Evolutionary conservation across 2,888 invertebrate genomes (phyloP).

Genomic region (Zygogramma bicolorata): DNA sequence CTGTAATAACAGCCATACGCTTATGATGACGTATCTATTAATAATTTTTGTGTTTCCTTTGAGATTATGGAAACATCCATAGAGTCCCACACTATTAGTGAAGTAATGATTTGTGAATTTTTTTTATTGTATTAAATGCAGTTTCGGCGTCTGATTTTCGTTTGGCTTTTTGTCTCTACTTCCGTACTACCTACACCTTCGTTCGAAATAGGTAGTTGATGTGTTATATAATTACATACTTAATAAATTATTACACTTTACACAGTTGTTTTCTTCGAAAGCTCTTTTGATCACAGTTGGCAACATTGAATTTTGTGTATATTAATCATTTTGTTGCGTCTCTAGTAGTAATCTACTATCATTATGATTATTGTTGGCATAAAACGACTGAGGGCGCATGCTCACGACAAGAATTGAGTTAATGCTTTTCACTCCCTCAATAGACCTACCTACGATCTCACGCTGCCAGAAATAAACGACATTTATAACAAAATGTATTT

Average conservation of each 20-base stretch:
- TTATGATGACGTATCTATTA: background rate
- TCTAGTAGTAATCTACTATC: too few species aligned
- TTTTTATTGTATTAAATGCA: slow-evolving; percentile 30
- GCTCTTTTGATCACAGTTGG: background rate
- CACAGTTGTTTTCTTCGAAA: background rate
- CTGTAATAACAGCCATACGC: slow-evolving; percentile 18
- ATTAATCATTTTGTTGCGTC: too few species aligned
- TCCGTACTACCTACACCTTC: slow-evolving; percentile 54
- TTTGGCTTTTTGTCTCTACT: slow-evolving; percentile 43
- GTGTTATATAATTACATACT: slow-evolving; percentile 62
- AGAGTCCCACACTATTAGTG: background rate
- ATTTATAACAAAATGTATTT: too few species aligned
- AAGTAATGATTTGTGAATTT: background rate
- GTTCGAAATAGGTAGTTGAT: slow-evolving; percentile 54
- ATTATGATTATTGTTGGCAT: too few species aligned
- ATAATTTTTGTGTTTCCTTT: background rate
- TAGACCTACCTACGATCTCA: too few species aligned
- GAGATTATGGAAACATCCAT: slow-evolving; percentile 11
- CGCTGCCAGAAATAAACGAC: too few species aligned
- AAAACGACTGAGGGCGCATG: too few species aligned
- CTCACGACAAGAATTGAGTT: too few species aligned
- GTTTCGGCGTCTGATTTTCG: slow-evolving; percentile 37
- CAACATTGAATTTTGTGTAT: too few species aligned
- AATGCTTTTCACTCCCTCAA: too few species aligned
- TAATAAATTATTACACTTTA: slow-evolving; percentile 61